Percentiles rank a stretch among this genome's conserved stretches.
phyloP scores from a whole-genome alignment of 2,113 vertebrate species.

The Petromus typicus region DNA sequence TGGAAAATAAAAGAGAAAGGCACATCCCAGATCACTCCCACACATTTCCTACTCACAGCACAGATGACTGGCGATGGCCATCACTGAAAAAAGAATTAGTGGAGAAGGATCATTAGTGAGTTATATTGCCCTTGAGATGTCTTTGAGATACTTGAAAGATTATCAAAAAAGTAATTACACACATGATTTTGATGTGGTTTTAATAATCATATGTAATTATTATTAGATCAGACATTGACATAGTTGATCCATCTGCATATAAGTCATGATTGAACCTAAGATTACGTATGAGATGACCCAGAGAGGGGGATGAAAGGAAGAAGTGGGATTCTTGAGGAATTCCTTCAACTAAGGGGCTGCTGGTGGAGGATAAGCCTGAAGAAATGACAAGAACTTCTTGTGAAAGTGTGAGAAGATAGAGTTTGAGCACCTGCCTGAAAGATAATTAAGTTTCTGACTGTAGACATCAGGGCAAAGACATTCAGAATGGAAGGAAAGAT shows the following conservation, averaged over 20 bases:
- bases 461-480: constrained; percentile 18
- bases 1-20: background rate
- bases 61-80: background rate
- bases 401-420: background rate
- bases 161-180: background rate
- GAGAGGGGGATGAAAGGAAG: background rate
- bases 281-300: background rate
- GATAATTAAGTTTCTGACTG: constrained; percentile 35
- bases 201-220: background rate
- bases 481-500: background rate
- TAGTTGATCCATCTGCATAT: background rate
- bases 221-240: background rate
- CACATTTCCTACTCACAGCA: background rate
- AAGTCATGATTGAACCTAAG: background rate
- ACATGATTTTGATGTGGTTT: background rate
- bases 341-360: background rate
- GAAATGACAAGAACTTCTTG: constrained; percentile 3
- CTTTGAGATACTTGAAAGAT: background rate
- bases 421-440: background rate
- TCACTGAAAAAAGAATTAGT: background rate
- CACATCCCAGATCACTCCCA: background rate
- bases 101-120: background rate
- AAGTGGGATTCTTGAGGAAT: background rate
- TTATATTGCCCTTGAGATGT: background rate
- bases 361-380: background rate